Base-by-base conservation (phyloP, 2,113 vertebrate genomes). In the Charina bottae region DNA sequence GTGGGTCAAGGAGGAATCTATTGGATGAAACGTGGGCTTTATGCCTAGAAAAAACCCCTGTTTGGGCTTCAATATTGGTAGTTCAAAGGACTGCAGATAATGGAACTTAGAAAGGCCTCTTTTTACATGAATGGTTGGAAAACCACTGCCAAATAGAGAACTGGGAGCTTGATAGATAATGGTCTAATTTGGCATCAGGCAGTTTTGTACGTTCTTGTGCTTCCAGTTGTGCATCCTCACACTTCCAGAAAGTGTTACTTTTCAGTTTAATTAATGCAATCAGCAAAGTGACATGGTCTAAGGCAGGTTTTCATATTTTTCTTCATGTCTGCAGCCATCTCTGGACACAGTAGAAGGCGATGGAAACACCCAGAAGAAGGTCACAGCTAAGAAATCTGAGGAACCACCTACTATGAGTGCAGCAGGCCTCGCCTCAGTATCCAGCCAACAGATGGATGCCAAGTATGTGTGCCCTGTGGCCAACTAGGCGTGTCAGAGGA, bases 381-480 rank as follows among this genome's bases (percentile, higher is more conserved):
- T 91, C 42, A 87, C 96, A 0, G 87, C 97, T 28, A 98, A 98
- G 93, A 98, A 97, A 86, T 91, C 96, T 0, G 94, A 96, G 1
- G 98, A 99, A 0, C 37, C 84, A 6, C 89, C 95, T 0, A 24
- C 94, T 13, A 37, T 85, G 0, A 98, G 98, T 24, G 85, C 89
- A 0, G 28, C 55, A 0, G 28, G 92, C 0, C 4, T 93, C 0
- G 11, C 88, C 85, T 95, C 97, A 92, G 54, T 92, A 62, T 53
- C 97, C 26, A 94, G 96, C 96, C 42, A 98, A 95, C 98, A 98
- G 23, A 95, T 97, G 0, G 99, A 99, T 95, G 96, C 97, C 37
- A 99, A 95, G 99, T 99, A 97, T 8, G 95, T 95, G 0, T 12
- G 33, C 1, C 68, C 2, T 42, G 88, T 15, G 54, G 21, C 87